These are phyloP conservation scores for Carlito syrichta DNA, from an alignment of 2,113 vertebrate genomes.

Conservation along the genomic window DNA sequence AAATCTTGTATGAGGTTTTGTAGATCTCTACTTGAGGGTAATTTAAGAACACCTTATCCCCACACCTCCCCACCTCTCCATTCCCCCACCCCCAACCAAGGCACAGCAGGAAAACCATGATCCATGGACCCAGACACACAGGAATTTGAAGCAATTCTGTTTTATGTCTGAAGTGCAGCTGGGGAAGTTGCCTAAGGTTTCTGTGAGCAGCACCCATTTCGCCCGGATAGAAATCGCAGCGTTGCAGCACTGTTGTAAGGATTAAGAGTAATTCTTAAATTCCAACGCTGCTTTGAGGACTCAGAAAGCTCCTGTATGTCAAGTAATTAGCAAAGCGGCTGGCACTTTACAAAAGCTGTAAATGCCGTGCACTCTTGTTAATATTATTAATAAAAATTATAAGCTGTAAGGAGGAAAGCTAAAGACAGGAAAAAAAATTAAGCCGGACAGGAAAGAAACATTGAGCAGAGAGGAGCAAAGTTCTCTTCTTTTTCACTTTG, in stretches of 20 bases:
- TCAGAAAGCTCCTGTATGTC: background rate
- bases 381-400: background rate
- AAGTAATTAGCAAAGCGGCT: background rate
- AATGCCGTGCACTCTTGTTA: background rate
- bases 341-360: background rate
- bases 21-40: background rate
- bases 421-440: background rate
- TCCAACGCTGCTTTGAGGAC: background rate
- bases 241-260: background rate
- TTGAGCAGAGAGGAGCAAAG: background rate
- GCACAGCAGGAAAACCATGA: background rate
- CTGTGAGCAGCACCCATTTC: background rate
- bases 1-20: background rate
- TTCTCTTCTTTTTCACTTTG: background rate
- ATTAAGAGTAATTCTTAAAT: background rate
- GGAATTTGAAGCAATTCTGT: background rate
- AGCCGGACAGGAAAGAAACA: background rate
- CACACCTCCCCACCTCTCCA: too few species aligned
- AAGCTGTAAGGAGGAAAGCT: background rate
- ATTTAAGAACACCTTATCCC: background rate
- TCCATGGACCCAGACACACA: background rate
- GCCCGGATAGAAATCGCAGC: background rate
- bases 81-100: too few species aligned
- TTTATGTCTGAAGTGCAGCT: background rate
- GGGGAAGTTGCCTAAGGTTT: background rate